Percentiles rank a stretch among this genome's conserved stretches.
Evolutionary conservation across 2,113 vertebrate genomes (phyloP).

Genomic region (Brachypteracias leptosomus): DNA sequence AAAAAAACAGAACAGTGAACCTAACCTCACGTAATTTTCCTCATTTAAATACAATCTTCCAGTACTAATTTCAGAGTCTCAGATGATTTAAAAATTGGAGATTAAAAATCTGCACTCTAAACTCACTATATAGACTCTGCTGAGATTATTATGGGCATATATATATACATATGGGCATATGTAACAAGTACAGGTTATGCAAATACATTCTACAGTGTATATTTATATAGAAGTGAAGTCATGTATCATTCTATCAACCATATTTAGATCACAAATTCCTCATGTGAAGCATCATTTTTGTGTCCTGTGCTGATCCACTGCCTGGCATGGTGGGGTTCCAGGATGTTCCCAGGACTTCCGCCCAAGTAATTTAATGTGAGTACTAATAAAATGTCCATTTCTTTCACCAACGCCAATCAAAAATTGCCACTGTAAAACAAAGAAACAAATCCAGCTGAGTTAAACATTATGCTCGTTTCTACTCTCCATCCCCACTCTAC

Average conservation of each 20-base stretch:
- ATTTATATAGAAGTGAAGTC: neutral
- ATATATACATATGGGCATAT: too few species aligned
- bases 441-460: neutral
- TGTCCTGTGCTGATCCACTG: neutral
- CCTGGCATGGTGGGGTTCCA: neutral
- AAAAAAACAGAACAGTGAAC: neutral
- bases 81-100: neutral
- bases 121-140: neutral
- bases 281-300: neutral
- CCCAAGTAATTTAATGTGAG: neutral
- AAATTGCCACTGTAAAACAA: neutral
- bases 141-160: neutral
- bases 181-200: neutral
- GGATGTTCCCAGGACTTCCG: neutral
- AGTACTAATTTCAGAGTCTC: neutral
- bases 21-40: neutral
- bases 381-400: neutral
- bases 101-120: neutral
- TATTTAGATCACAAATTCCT: neutral
- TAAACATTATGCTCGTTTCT: neutral
- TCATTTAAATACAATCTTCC: neutral
- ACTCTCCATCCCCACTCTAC: neutral
- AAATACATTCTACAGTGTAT: neutral
- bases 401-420: rapidly evolving
- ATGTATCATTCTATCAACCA: neutral